These are phyloP conservation scores for Linepithema humile DNA, from an alignment of 1,140 invertebrate species.

Conservation along the genomic window DNA sequence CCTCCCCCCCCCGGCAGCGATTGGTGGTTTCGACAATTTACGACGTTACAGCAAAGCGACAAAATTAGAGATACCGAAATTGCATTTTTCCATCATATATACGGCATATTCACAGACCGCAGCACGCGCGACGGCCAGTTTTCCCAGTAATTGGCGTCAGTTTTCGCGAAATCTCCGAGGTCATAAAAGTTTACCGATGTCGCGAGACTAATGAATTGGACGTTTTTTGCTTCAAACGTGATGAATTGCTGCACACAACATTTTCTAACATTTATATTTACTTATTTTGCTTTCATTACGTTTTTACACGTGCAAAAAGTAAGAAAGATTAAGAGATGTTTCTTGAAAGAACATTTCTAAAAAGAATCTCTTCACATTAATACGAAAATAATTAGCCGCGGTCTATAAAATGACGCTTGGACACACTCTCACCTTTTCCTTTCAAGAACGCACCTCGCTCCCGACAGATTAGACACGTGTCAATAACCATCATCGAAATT, in stretches of 20 bases:
- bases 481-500: conserved; percentile 20
- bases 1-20: too few species aligned
- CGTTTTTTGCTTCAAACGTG: neutral
- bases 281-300: too few species aligned
- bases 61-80: neutral
- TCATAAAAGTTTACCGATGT: neutral
- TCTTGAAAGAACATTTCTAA: neutral
- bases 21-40: neutral
- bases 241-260: neutral
- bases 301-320: too few species aligned
- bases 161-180: neutral
- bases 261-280: neutral
- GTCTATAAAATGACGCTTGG: neutral
- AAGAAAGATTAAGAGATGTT: too few species aligned
- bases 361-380: neutral
- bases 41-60: neutral
- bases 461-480: neutral
- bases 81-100: conserved; percentile 8
- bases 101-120: neutral
- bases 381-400: neutral
- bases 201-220: neutral
- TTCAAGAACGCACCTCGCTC: neutral
- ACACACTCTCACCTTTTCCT: neutral
- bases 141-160: neutral
- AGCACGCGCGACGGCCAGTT: neutral